A percentile compares a stretch with the other conserved stretches of the same genome.
phyloP scores from a whole-genome alignment of 1,140 invertebrate species.

The Leptestheria dahalacensis region DNA sequence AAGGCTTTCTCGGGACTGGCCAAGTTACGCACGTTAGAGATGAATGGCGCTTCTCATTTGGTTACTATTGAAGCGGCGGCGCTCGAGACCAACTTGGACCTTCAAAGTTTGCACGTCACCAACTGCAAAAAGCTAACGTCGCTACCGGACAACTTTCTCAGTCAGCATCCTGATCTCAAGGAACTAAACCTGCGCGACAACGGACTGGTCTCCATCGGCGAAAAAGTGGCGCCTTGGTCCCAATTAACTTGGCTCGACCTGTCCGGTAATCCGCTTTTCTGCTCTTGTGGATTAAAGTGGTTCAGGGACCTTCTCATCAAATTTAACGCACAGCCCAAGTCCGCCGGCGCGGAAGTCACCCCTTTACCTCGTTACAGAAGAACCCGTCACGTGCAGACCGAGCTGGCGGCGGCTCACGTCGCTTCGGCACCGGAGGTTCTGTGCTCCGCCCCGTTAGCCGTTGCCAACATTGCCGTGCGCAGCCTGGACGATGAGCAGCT shows the following conservation, averaged over 20 bases:
- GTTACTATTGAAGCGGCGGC: slow-evolving; percentile 53
- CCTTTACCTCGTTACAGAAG: not conserved
- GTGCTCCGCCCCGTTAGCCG: slow-evolving; percentile 50
- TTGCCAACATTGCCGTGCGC: slow-evolving; percentile 49
- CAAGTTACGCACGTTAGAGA: slow-evolving; percentile 55
- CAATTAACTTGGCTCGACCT: slow-evolving; percentile 58
- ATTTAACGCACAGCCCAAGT: slow-evolving; percentile 9
- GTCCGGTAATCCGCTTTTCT: slow-evolving; percentile 66
- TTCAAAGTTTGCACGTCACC: slow-evolving; percentile 56
- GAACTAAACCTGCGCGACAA: slow-evolving; percentile 60
- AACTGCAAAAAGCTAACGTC: slow-evolving; percentile 53
- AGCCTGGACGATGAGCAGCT: slow-evolving; percentile 54
- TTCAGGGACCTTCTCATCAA: slow-evolving; percentile 36
- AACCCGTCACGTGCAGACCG: slow-evolving; percentile 7
- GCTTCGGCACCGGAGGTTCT: slow-evolving; percentile 35
- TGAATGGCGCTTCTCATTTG: slow-evolving; percentile 54
- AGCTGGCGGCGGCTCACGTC: slow-evolving; percentile 21
- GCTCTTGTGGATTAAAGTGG: slow-evolving; percentile 64
- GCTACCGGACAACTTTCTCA: slow-evolving; percentile 55
- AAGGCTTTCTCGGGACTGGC: slow-evolving; percentile 58
- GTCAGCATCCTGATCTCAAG: slow-evolving; percentile 56
- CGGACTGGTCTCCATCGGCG: slow-evolving; percentile 50
- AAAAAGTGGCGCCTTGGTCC: slow-evolving; percentile 58
- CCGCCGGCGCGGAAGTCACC: not conserved
- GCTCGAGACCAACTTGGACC: slow-evolving; percentile 59